phyloP scores from a whole-genome alignment of 2,888 invertebrate species.

The Diloba caeruleocephala region DNA sequence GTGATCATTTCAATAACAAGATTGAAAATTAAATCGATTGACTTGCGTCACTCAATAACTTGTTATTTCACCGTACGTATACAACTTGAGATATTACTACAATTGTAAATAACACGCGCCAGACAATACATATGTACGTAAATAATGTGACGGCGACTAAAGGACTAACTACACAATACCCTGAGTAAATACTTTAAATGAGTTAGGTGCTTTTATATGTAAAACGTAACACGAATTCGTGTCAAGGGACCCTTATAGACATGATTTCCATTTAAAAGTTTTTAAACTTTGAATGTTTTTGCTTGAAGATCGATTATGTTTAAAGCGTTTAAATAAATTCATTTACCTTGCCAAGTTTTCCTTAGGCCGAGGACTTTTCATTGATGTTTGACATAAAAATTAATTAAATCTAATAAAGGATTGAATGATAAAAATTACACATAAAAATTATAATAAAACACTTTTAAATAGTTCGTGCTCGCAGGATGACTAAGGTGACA shows the following conservation, averaged over 20 bases:
- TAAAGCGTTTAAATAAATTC: conserved; percentile 14
- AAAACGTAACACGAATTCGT: conserved; percentile 48
- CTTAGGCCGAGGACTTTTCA: conserved; percentile 1
- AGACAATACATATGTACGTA: conserved; percentile 45
- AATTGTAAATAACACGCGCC: conserved; percentile 9
- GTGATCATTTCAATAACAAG: no score
- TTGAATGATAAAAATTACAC: no score
- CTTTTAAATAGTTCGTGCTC: no score
- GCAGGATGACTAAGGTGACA: no score
- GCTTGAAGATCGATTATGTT: conserved; percentile 32
- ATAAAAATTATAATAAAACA: no score
- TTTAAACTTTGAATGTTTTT: conserved; percentile 24
- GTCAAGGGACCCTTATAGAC: conserved; percentile 45
- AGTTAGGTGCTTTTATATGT: conserved; percentile 44
- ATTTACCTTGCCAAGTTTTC: background rate
- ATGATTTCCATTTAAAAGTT: conserved; percentile 46
- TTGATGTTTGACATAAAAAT: background rate
- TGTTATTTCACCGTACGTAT: conserved; percentile 19
- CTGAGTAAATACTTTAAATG: conserved; percentile 34
- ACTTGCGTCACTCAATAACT: conserved; percentile 6
- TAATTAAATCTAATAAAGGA: no score
- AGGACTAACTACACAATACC: conserved; percentile 34
- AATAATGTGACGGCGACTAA: conserved; percentile 5
- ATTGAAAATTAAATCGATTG: conserved; percentile 17
- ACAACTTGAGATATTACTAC: conserved; percentile 11